Evolutionary conservation across 2,113 vertebrate genomes (phyloP), one percentile per base, ranked within the genome.

Genomic region (Colistium nudipinnis): DNA sequence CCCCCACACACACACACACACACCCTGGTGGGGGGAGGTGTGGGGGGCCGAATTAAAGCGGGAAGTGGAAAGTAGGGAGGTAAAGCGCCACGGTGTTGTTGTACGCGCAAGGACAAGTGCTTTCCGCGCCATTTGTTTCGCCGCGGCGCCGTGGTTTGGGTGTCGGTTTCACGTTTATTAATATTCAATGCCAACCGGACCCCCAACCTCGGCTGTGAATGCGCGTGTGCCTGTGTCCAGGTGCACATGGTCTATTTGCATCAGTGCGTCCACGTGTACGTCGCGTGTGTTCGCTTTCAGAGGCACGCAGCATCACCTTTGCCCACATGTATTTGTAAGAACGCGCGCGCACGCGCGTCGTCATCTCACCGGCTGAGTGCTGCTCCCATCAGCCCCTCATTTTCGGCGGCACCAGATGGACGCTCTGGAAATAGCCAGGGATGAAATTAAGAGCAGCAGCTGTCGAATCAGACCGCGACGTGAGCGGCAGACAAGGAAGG

Each of bases 381-480:
- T 22, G 48, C 43, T 76, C 76, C 57, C 74, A 71, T 71, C 77
- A 57, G 67, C 44, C 68, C 41, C 43, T 71, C 59, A 17, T 41
- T 60, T 62, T 20, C 45, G 31, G 20, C 72, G 57, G 67, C 53
- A 38, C 57, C 87, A 88, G 83, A 89, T 82, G 87, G 83, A 87
- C 72, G 36, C 48, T n/a, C 28, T 12, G 54, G 57, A 85, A 85
- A 85, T 52, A 85, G 64, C 74, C 74, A 44, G 72, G 57, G 78
- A 85, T 69, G 55, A 78, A 82, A 83, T 82, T 56, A 85, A 85
- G 70, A 88, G 85, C 72, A 89, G 57, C 88, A 88, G 80, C 80
- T 83, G 87, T 83, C 78, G 82, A 75, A 53, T 64, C 53, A 44
- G 68, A 14, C 24, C 66, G 47, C 8, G 24, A 71, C 62, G 62